Evolutionary conservation across 2,888 invertebrate genomes (phyloP), one percentile per base, ranked within the genome.

Genomic region (Gymnocheta viridis): DNA sequence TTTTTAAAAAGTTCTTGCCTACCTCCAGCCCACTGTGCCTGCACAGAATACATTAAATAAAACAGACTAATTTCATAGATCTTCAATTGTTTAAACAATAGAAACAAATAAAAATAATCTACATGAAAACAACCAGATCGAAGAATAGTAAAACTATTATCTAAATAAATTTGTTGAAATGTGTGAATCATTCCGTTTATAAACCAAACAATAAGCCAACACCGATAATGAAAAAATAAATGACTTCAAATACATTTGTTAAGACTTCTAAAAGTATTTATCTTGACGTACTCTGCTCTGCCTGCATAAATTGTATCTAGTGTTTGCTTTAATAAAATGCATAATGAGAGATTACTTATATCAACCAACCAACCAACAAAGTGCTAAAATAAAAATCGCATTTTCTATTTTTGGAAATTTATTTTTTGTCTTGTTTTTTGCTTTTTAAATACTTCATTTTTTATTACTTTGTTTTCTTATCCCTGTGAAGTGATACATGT

Each of bases 1-100:
- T 32, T n/a, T n/a, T n/a, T 7, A 32, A 4, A 7, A 5, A 32
- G 7, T 32, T 32, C 4, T 32, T 32, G 7, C 2, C 41, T 14
- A 9, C 3, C 10, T 9, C 2, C 24, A 24, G 2, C 51, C 35
- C 49, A 62, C 73, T 73, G 73, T 64, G 2, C 19, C 2, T n/a
- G 38, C 9, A 0, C 35, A 9, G 0, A 73, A 60, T 54, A 56
- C 5, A 51, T 64, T 29, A 64, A 54, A 27, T n/a, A 17, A 54
- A 54, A 24, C 29, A 35, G 4, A 60, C 24, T 62, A 27, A 27
- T 38, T 56, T 22, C 35, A 49, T 60, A 73, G 41, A 80, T 49
- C 29, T 6, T 17, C 66, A 73, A 73, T 66, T 80, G 66, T 73
- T 80, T 80, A 73, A 80, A 66, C 56, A 80, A 62, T 10, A 41